Evolutionary conservation across 2,113 vertebrate species (phyloP), one percentile per base, ranked within the genome.

Genomic region (Antechinus flavipes): DNA sequence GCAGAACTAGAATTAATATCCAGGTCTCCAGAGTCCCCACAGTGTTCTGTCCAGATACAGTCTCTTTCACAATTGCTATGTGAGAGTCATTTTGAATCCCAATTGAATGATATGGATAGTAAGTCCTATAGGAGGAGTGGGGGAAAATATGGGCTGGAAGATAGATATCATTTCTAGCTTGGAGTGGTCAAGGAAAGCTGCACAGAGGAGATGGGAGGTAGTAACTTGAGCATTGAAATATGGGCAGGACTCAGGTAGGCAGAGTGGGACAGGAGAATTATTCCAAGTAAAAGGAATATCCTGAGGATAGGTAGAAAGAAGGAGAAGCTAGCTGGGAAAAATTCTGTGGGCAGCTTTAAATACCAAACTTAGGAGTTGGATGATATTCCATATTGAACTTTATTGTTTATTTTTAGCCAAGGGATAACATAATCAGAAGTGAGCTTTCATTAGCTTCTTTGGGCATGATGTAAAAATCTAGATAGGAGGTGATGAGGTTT

Each of bases 221-320:
- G 27, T 91, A 91, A 93, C 56, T 54, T 90, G 95, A 91, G 50
- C 22, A 96, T n/a, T 90, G 23, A 5, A 4, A 90, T 91, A 53
- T 58, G 30, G 14, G 35, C 12, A 76, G 35, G 61, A n/a, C 35
- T n/a, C 35, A 26, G 16, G 58, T 4, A 42, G 54, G 24, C 35
- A 94, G 25, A 4, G 68, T 54, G 76, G 53, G 47, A 91, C 54
- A n/a, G 14, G 35, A 94, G n/a, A 30, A 35, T 25, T 68, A 24
- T 9, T 95, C 35, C 26, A 8, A 92, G n/a, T 26, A 90, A 54
- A 12, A n/a, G 1, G 9, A 23, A 68, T 35, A 46, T 16, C 4
- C 12, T 47, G 93, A 92, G 22, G 19, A 55, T 16, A 58, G 52
- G 47, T 25, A 0, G 42, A 52, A 76, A 23, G 3, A 23, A 35